These are phyloP conservation scores for Raja brachyura DNA, from an alignment of 2,113 vertebrate genomes.

Conservation along the genomic window DNA sequence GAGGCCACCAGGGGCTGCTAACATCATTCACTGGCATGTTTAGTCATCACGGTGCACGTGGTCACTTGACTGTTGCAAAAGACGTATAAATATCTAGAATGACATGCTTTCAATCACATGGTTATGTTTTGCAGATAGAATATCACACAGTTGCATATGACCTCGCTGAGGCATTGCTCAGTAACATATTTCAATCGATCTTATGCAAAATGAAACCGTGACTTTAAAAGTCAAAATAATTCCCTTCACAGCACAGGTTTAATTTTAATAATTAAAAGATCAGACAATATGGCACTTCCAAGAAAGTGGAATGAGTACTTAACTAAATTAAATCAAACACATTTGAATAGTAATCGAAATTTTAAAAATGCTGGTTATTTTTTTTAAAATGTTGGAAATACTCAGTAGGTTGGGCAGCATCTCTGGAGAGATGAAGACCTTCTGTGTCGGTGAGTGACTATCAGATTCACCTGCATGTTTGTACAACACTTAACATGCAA, in stretches of 20 bases:
- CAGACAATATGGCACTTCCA: background rate
- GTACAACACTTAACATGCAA: no score
- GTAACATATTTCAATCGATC: background rate
- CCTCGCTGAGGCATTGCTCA: background rate
- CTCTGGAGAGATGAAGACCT: no score
- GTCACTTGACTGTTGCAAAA: background rate
- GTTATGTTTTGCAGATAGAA: constrained; percentile 14
- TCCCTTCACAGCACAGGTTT: background rate
- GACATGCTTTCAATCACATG: constrained; percentile 7
- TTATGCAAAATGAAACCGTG: background rate
- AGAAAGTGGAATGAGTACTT: background rate
- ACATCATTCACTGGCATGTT: background rate
- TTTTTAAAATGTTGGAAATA: no score
- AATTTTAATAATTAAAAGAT: background rate
- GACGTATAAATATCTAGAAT: no score
- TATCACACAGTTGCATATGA: background rate
- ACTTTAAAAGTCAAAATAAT: background rate
- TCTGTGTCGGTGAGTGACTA: no score
- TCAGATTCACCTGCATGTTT: no score
- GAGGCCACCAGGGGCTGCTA: background rate
- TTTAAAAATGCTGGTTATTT: no score
- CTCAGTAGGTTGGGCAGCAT: no score
- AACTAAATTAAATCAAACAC: background rate
- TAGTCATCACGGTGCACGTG: background rate
- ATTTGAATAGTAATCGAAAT: background rate